Base-by-base conservation (phyloP, 2,888 invertebrate species). In the Eustalomyia histrio region DNA sequence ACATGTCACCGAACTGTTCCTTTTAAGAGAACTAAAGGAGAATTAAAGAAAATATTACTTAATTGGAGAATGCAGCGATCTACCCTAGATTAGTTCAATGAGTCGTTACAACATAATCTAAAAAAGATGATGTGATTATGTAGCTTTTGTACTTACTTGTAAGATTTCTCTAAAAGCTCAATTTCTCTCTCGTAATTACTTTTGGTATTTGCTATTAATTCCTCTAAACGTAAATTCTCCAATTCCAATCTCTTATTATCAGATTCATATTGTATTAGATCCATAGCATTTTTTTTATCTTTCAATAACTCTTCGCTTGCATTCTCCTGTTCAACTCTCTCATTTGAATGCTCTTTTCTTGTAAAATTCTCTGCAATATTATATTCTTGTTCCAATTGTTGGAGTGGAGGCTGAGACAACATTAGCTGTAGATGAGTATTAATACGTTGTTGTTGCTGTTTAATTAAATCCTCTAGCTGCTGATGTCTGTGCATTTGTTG, bases 111-210 rank as follows among this genome's bases (percentile, higher is more conserved):
- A n/a, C n/a, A n/a, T n/a, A n/a, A n/a, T n/a, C n/a, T n/a, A n/a
- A n/a, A n/a, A n/a, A n/a, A n/a, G n/a, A n/a, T n/a, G n/a, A n/a
- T n/a, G n/a, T n/a, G n/a, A n/a, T n/a, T n/a, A n/a, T n/a, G n/a
- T n/a, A n/a, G n/a, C n/a, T n/a, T n/a, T n/a, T 2, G 21, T 52
- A 80, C 83, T 86, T 79, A 90, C 91, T 88, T 90, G 74, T 90
- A 90, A 1, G 91, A 90, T 12, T 80, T 85, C 52, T 91, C 90
- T n/a, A 91, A 86, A 81, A 91, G 84, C 57, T 89, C 87, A n/a
- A 91, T 87, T 82, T 91, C 91, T 53, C 88, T 89, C 61, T 91
- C 91, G 78, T 90, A 89, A 84, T 90, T 90, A 5, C 86, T 86
- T 72, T 88, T 89, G 69, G 90, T 87, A 69, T 88, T 90, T 57